These are phyloP conservation scores for Cuculus canorus DNA, from an alignment of 2,797 vertebrate species.

Conservation along the genomic window DNA sequence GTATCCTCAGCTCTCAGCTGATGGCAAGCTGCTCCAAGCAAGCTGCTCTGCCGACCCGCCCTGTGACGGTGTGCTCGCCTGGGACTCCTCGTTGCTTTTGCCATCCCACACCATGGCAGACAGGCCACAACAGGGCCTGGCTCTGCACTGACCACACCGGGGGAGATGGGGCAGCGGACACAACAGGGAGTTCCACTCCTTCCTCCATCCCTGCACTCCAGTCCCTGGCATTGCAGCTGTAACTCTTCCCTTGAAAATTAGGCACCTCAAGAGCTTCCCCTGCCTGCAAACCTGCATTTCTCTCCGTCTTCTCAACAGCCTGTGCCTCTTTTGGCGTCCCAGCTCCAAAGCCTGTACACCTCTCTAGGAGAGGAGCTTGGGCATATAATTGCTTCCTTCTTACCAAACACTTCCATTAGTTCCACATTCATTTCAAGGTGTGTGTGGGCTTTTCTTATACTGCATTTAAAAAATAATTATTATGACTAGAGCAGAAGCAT, in stretches of 20 bases:
- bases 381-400: neutral
- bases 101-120: neutral
- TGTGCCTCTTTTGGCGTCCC: neutral
- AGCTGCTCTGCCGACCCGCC: accelerated
- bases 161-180: neutral
- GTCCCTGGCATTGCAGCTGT: neutral
- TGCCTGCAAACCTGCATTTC: neutral
- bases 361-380: neutral
- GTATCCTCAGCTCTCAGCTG: neutral
- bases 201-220: neutral
- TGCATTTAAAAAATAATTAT: neutral
- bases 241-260: neutral
- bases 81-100: neutral
- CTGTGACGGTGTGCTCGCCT: accelerated
- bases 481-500: neutral
- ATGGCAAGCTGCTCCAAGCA: neutral
- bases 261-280: neutral
- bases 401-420: neutral
- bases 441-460: neutral
- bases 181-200: neutral
- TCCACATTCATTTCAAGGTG: neutral
- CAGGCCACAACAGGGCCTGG: accelerated
- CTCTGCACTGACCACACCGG: neutral
- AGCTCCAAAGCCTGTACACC: neutral
- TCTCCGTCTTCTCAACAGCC: neutral